Evolutionary conservation across 1,140 invertebrate species (phyloP).

Genomic region (Drosophila sp.): DNA sequence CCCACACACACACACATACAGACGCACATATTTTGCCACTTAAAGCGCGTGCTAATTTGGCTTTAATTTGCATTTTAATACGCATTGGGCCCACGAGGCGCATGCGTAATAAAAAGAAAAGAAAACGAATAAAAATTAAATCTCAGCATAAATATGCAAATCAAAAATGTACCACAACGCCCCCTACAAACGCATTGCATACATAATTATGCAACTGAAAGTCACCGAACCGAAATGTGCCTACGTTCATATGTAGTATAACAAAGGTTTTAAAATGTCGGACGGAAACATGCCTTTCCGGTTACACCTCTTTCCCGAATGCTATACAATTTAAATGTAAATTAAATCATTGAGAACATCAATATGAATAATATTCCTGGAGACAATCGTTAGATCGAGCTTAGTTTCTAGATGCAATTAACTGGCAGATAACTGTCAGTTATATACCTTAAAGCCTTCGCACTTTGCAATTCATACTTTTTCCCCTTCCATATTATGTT

Average conservation of each 20-base stretch:
- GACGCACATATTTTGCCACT: slow-evolving; percentile 21
- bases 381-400: too few relatives aligned
- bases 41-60: slow-evolving; percentile 66
- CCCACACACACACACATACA: background rate
- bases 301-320: too few relatives aligned
- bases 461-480: too few relatives aligned
- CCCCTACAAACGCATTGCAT: slow-evolving; percentile 56
- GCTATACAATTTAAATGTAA: too few relatives aligned
- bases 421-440: too few relatives aligned
- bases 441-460: too few relatives aligned
- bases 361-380: too few relatives aligned
- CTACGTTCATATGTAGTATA: background rate
- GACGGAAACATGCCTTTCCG: background rate
- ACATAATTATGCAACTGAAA: slow-evolving; percentile 41
- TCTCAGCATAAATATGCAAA: slow-evolving; percentile 71
- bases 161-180: slow-evolving; percentile 39
- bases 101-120: slow-evolving; percentile 56
- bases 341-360: too few relatives aligned
- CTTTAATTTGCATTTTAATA: slow-evolving; percentile 79
- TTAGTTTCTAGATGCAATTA: too few relatives aligned
- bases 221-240: background rate
- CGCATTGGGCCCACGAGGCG: slow-evolving; percentile 47
- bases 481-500: too few relatives aligned
- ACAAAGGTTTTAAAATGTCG: background rate
- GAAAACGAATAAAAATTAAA: background rate